Percentiles rank a stretch among this genome's conserved stretches.
These are phyloP conservation scores for Tichodroma muraria DNA, from an alignment of 2,113 vertebrate species.

Conservation along the genomic window DNA sequence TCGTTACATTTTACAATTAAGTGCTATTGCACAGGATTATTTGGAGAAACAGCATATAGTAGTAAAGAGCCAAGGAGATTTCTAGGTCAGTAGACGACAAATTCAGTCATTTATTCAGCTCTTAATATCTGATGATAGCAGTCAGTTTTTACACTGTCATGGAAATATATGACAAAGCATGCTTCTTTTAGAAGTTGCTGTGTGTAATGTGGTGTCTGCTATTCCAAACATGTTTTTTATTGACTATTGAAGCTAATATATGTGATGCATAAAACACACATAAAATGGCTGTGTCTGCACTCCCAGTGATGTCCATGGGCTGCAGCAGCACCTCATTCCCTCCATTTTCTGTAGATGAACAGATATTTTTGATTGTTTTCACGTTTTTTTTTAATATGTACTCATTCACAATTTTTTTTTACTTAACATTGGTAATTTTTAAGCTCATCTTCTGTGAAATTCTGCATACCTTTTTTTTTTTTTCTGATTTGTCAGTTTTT, in stretches of 20 bases:
- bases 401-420: neutral
- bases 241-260: neutral
- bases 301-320: neutral
- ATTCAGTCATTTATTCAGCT: neutral
- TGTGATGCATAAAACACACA: neutral
- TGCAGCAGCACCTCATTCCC: neutral
- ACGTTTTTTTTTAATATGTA: neutral
- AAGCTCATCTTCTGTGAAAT: neutral
- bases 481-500: neutral
- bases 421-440: neutral
- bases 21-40: neutral
- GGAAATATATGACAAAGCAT: neutral
- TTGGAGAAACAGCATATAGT: neutral
- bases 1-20: neutral
- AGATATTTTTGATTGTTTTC: neutral
- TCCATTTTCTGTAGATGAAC: neutral
- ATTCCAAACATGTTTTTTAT: neutral
- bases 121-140: neutral
- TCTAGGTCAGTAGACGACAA: neutral
- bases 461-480: neutral
- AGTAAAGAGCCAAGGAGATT: neutral
- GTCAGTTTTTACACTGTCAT: neutral
- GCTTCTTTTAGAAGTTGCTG: neutral
- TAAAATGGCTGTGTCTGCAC: neutral
- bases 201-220: neutral